Evolutionary conservation across 2,797 vertebrate genomes (phyloP).

Genomic region (Kryptolebias ocellatus): DNA sequence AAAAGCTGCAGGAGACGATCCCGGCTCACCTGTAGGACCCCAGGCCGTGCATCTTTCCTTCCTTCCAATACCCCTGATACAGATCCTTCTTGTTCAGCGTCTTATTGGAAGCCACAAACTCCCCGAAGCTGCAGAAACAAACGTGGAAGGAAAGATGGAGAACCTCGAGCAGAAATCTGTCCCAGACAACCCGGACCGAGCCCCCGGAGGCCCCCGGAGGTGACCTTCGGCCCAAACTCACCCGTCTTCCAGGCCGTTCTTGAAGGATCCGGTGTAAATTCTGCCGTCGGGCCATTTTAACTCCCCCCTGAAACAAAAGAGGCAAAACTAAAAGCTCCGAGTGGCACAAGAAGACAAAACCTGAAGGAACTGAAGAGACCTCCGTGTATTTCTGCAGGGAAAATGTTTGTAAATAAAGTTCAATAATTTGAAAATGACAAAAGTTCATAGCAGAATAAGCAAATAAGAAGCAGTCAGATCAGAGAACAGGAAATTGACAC

Average conservation of each 20-base stretch:
- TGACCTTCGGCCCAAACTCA: slow-evolving; percentile 54
- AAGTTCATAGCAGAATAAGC: too few species aligned
- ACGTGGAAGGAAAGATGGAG: neutral
- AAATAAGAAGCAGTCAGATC: too few species aligned
- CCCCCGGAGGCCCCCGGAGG: neutral
- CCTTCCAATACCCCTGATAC: slow-evolving; percentile 94
- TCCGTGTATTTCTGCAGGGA: too few species aligned
- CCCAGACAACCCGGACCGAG: too few species aligned
- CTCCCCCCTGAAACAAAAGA: slow-evolving; percentile 82
- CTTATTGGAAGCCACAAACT: slow-evolving; percentile 89
- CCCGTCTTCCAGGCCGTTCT: slow-evolving; percentile 95
- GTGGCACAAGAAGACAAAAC: too few species aligned
- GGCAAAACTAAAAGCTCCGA: too few species aligned
- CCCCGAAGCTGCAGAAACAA: slow-evolving; percentile 84
- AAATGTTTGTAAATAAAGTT: too few species aligned
- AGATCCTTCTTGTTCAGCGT: slow-evolving; percentile 87
- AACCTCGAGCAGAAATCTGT: neutral
- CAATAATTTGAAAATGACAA: too few species aligned
- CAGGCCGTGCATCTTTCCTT: slow-evolving; percentile 95
- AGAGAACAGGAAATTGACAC: too few species aligned
- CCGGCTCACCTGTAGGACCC: slow-evolving; percentile 87
- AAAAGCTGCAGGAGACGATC: too few species aligned
- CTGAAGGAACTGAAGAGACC: neutral
- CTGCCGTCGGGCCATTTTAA: slow-evolving; percentile 94
- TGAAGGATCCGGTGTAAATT: slow-evolving; percentile 91